These are phyloP conservation scores for Megalops atlanticus DNA, from an alignment of 2,113 vertebrate species.

Conservation along the genomic window DNA sequence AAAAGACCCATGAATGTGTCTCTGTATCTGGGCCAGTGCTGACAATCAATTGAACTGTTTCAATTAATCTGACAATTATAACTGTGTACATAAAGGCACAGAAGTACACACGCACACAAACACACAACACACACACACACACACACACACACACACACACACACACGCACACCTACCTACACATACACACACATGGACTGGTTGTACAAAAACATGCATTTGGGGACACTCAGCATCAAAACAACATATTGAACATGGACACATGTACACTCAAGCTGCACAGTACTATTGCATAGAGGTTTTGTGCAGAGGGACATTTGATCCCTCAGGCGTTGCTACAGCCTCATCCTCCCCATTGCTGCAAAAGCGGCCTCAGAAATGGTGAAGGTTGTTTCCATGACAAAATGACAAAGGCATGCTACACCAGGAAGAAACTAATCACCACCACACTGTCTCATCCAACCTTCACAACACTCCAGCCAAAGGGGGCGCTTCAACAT, in stretches of 20 bases:
- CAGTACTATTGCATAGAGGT: background rate
- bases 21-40: background rate
- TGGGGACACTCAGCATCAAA: background rate
- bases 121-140: background rate
- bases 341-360: background rate
- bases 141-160: slow-evolving; percentile 17
- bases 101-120: slow-evolving; percentile 15
- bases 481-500: background rate
- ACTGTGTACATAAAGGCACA: slow-evolving; percentile 9
- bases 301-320: background rate
- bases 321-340: background rate
- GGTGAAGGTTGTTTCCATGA: slow-evolving; percentile 23
- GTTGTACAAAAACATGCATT: background rate
- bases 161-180: slow-evolving; percentile 6
- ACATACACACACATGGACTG: background rate
- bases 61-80: background rate
- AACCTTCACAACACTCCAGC: slow-evolving; percentile 13
- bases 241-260: background rate
- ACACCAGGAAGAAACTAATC: background rate
- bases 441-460: background rate
- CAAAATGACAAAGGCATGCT: background rate
- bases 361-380: background rate
- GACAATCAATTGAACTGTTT: background rate
- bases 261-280: background rate
- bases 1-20: background rate